Conservation (phyloP, 2,888 invertebrate species). For the Rhaphigaster nebulosa region DNA sequence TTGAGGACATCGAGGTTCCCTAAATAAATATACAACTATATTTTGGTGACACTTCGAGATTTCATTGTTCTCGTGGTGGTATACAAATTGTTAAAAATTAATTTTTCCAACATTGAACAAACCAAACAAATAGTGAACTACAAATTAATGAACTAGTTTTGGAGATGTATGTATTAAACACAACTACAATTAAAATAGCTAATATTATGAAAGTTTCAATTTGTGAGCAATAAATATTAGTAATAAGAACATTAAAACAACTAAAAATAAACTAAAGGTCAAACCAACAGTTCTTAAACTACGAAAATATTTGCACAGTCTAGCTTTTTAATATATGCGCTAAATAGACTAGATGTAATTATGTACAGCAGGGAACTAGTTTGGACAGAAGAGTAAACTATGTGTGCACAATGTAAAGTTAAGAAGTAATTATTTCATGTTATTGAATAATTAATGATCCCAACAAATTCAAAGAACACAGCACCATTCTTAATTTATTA, state of each 20-base stretch:
- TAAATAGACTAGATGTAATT: not conserved
- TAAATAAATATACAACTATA: too few relatives aligned
- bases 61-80: too few relatives aligned
- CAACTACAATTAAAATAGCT: not conserved
- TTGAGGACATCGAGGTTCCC: too few relatives aligned
- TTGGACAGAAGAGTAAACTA: not conserved
- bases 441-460: not conserved
- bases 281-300: not conserved
- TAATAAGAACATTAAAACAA: not conserved
- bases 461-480: not conserved
- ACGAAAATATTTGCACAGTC: not conserved
- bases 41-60: too few relatives aligned
- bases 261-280: not conserved
- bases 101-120: too few relatives aligned
- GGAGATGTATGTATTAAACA: too few relatives aligned
- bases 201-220: not conserved
- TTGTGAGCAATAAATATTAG: not conserved
- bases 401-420: not conserved
- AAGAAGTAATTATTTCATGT: not conserved
- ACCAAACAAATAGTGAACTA: too few relatives aligned
- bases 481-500: not conserved
- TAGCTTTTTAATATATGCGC: not conserved
- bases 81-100: too few relatives aligned
- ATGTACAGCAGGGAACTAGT: not conserved
- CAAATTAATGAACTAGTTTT: too few relatives aligned